Base-by-base conservation (phyloP, 2,113 vertebrate genomes). In the Labrus mixtus region DNA sequence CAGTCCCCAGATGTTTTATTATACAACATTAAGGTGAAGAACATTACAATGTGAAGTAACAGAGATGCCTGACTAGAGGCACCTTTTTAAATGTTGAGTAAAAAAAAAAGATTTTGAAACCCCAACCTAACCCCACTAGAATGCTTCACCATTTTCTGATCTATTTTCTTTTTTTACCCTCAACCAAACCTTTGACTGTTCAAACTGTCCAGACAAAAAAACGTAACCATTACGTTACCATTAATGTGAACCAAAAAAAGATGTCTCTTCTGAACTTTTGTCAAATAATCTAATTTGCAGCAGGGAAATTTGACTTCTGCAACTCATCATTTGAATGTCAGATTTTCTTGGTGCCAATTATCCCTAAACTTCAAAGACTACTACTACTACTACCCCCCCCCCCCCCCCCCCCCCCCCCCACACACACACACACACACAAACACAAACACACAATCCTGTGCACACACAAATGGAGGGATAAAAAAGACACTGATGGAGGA, bases 401-500 rank as follows among this genome's bases (percentile, higher is more conserved):
- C n/a, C n/a, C n/a, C n/a, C n/a, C n/a, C n/a, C n/a, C n/a, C n/a
- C n/a, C n/a, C n/a, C n/a, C n/a, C n/a, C n/a, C 20, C 23, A 50
- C 61, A 19, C 39, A 45, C 67, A 51, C 71, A 55, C 56, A 58
- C 48, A 54, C 33, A 57, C 57, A 48, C 69, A 54, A 58, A 48
- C 60, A 54, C 60, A 68, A 45, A 57, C 41, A 37, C 29, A 54
- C 46, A 39, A 16, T 68, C 9, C 23, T 41, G n/a, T 55, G 13
- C 8, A 68, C 41, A 56, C 68, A 80, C 74, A 75, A 61, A 74
- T 3, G 23, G 51, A 20, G 54, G 68, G 50, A 78, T 79, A 65
- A 73, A 81, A 78, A 70, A 54, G 64, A 84, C 64, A 71, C 22
- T 66, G 69, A 85, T 81, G 82, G 79, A 87, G 89, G 86, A 83